Conservation (phyloP, 2,888 invertebrate species). For the Eupithecia insigniata region DNA sequence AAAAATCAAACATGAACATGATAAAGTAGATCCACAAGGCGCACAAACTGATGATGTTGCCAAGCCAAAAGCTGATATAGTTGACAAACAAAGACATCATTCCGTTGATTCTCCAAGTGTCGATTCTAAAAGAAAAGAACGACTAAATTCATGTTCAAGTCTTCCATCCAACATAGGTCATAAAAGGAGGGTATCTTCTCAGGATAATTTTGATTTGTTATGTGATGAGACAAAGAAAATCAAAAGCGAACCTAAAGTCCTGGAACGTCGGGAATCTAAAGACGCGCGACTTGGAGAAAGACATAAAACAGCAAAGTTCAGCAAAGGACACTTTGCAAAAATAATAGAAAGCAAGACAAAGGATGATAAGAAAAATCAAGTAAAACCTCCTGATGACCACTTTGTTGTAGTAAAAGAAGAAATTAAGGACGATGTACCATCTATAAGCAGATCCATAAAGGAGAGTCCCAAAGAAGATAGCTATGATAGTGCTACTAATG, state of each 20-base stretch:
- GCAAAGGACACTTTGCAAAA: slow-evolving; percentile 84
- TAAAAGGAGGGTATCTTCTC: slow-evolving; percentile 91
- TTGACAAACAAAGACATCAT: slow-evolving; percentile 79
- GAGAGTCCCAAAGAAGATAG: slow-evolving; percentile 62
- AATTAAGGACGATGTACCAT: slow-evolving; percentile 49
- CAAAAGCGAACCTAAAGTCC: slow-evolving; percentile 81
- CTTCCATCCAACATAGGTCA: slow-evolving; percentile 86
- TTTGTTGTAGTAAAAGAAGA: slow-evolving; percentile 65
- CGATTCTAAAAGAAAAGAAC: slow-evolving; percentile 84
- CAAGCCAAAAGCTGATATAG: slow-evolving; percentile 65
- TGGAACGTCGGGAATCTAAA: slow-evolving; percentile 89
- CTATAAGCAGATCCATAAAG: slow-evolving; percentile 33
- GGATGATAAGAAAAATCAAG: slow-evolving; percentile 84
- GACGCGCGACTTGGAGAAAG: slow-evolving; percentile 80
- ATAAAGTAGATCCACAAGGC: slow-evolving; percentile 23
- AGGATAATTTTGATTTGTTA: slow-evolving; percentile 86
- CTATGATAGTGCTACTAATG: slow-evolving; percentile 60
- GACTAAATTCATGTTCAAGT: slow-evolving; percentile 84
- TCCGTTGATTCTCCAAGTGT: slow-evolving; percentile 76
- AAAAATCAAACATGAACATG: slow-evolving; percentile 68
- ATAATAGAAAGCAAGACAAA: slow-evolving; percentile 85
- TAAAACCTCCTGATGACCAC: slow-evolving; percentile 76
- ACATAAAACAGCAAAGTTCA: slow-evolving; percentile 83
- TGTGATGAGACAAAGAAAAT: slow-evolving; percentile 86
- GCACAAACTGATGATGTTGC: slow-evolving; percentile 44